Evolutionary conservation across 2,113 vertebrate species (phyloP).

Genomic region (Dermatemys mawii): DNA sequence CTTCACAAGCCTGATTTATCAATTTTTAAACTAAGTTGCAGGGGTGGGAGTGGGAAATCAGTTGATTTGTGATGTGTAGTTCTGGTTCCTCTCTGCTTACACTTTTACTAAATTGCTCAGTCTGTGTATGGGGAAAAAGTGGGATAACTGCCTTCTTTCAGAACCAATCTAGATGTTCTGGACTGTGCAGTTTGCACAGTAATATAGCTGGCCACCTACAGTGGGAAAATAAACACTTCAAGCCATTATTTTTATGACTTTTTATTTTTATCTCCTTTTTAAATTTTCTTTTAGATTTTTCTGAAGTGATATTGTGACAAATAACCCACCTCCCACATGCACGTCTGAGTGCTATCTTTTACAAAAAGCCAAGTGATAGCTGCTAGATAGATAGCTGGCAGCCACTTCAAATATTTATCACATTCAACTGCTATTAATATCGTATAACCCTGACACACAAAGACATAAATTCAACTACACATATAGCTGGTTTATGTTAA

Average conservation of each 20-base stretch:
- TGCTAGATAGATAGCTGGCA: not conserved
- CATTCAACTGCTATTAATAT: not conserved
- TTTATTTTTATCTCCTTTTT: conserved; percentile 15
- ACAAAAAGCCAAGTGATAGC: conserved; percentile 54
- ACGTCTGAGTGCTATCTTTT: conserved; percentile 10
- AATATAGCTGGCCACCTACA: not conserved
- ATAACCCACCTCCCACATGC: not conserved
- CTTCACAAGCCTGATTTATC: not conserved
- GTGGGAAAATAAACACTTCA: conserved; percentile 16
- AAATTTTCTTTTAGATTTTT: not conserved
- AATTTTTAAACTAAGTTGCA: not conserved
- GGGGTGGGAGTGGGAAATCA: not conserved
- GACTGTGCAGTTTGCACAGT: not conserved
- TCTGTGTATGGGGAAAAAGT: not conserved
- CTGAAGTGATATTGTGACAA: not conserved
- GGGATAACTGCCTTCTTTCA: not conserved
- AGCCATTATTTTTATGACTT: not conserved
- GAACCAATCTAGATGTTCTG: not conserved
- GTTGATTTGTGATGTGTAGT: not conserved
- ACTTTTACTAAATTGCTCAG: not conserved
- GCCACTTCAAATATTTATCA: conserved; percentile 36
- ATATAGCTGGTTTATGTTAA: not conserved
- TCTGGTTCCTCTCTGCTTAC: not conserved
- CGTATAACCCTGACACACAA: not conserved
- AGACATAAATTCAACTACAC: not conserved